A percentile compares a stretch with the other conserved stretches of the same genome.
These are phyloP conservation scores for Leptobrachium leishanense DNA, from an alignment of 2,113 vertebrate species.

Conservation along the genomic window DNA sequence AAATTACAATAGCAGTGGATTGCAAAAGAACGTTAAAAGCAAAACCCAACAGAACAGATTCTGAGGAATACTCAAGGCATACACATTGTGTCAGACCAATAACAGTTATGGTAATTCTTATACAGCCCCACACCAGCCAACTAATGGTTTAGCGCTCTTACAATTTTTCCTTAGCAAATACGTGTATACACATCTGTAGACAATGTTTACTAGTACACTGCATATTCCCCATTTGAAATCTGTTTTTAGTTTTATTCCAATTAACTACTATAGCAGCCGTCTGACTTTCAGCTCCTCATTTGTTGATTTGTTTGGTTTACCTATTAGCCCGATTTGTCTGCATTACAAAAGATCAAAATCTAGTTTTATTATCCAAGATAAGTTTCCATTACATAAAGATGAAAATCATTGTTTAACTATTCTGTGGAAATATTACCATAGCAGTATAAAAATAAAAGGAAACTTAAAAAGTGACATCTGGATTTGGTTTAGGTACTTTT, in stretches of 20 bases:
- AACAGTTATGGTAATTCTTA: conserved; percentile 10
- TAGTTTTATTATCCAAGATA: too few relatives aligned
- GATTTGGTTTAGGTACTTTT: too few relatives aligned
- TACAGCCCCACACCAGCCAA: too few relatives aligned
- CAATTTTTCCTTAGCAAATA: conserved; percentile 41
- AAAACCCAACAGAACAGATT: conserved; percentile 70
- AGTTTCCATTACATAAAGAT: too few relatives aligned
- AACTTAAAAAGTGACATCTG: too few relatives aligned
- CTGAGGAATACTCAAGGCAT: conserved; percentile 70
- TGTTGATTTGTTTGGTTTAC: conserved; percentile 56
- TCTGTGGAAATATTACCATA: too few relatives aligned
- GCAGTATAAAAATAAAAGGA: too few relatives aligned
- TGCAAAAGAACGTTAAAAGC: conserved; percentile 62
- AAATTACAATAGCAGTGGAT: conserved; percentile 52
- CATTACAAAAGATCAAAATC: conserved; percentile 56
- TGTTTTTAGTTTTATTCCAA: conserved; percentile 7
- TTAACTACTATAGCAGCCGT: conserved; percentile 68
- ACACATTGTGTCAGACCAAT: conserved; percentile 50
- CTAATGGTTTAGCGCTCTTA: conserved; percentile 2
- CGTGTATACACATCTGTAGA: background rate
- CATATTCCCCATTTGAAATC: conserved; percentile 30
- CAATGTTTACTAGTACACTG: conserved; percentile 22
- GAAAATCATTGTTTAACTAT: too few relatives aligned
- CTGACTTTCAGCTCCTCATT: conserved; percentile 90
- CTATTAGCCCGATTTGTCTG: conserved; percentile 63